phyloP scores from a whole-genome alignment of 2,113 vertebrate genomes.

The Rissa tridactyla region DNA sequence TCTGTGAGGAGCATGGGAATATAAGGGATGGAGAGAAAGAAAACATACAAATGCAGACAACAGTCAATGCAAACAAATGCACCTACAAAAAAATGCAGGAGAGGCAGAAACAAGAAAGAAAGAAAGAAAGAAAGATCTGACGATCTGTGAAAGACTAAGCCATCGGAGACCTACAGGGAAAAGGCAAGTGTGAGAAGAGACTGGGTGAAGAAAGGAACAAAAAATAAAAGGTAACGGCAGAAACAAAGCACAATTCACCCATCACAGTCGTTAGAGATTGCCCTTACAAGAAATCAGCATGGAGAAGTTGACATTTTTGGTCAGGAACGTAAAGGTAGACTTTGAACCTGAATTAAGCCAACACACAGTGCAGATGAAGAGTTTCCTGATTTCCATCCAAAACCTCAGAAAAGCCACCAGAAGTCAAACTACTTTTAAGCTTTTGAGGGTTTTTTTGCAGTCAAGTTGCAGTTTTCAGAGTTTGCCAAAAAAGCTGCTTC shows the following conservation, averaged over 20 bases:
- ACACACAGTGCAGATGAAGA: not conserved
- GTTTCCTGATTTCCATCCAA: not conserved
- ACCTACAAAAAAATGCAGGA: not conserved
- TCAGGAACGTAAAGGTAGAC: not conserved
- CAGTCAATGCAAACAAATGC: not conserved
- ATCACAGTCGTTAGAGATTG: not conserved
- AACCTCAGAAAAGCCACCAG: not conserved
- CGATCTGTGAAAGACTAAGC: not conserved
- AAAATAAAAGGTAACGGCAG: not conserved
- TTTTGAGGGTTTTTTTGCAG: not conserved
- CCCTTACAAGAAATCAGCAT: not conserved
- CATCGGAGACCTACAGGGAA: not conserved
- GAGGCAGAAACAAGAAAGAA: not conserved
- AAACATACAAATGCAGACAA: not conserved
- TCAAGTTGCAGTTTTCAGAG: not conserved
- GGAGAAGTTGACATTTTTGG: not conserved
- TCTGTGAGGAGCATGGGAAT: not conserved
- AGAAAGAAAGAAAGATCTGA: not conserved
- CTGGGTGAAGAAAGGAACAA: not conserved
- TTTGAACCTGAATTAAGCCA: not conserved
- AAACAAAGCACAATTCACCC: not conserved
- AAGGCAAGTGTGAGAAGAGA: not conserved
- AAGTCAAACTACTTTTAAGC: not conserved
- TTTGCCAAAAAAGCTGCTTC: not conserved
- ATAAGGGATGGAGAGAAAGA: not conserved